Conservation (phyloP, 1,140 invertebrate species). For the Agraylea sexmaculata region DNA sequence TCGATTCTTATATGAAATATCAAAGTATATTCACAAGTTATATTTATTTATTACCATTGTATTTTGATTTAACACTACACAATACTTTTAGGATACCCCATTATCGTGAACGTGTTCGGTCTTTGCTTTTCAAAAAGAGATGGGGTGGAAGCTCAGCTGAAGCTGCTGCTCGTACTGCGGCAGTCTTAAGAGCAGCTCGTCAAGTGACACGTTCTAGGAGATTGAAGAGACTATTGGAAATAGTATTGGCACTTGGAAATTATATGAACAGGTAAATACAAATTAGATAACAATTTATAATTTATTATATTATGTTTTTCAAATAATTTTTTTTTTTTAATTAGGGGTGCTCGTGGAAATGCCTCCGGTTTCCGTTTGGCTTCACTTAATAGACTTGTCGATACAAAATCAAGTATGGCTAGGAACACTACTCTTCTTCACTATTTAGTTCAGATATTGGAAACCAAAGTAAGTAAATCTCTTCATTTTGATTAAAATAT, state of each 20-base stretch:
- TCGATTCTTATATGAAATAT: constrained; percentile 92
- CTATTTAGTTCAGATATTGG: constrained; percentile 82
- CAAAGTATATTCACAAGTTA: constrained; percentile 50
- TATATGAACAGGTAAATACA: constrained; percentile 63
- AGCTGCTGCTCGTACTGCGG: constrained; percentile 69
- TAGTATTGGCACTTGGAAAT: constrained; percentile 87
- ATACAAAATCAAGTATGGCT: constrained; percentile 86
- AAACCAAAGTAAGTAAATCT: constrained; percentile 56
- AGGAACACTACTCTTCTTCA: constrained; percentile 91
- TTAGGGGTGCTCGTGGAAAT: constrained; percentile 81
- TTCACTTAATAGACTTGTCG: constrained; percentile 81
- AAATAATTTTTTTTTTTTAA: neutral
- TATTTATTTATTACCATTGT: neutral
- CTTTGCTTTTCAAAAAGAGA: constrained; percentile 92
- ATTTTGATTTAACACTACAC: neutral
- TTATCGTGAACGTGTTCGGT: constrained; percentile 87
- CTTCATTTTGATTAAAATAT: neutral
- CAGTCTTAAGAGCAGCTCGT: constrained; percentile 80
- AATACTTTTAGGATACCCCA: constrained; percentile 69
- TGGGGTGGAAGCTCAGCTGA: constrained; percentile 80
- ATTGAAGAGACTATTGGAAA: constrained; percentile 74
- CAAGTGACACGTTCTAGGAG: constrained; percentile 72
- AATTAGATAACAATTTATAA: neutral
- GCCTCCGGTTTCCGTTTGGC: constrained; percentile 84
- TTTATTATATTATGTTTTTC: neutral